phyloP scores from a whole-genome alignment of 2,888 invertebrate species.

The Luperina nickerlii region DNA sequence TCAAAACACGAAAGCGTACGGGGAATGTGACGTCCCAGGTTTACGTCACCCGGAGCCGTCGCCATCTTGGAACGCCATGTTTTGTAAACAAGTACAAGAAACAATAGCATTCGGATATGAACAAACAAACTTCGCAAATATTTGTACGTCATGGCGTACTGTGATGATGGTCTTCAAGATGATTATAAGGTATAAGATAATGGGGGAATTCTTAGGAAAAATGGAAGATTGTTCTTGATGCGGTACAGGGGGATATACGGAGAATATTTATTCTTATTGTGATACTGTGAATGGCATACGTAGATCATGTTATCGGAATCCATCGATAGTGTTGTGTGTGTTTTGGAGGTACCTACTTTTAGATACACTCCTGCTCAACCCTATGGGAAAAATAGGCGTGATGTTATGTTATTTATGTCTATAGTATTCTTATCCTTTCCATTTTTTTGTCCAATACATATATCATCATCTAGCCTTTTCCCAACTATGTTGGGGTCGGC shows the following conservation, averaged over 20 bases:
- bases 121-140: conserved; percentile 78
- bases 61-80: conserved; percentile 78
- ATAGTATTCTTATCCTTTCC: background rate
- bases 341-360: background rate
- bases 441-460: background rate
- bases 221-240: conserved; percentile 32
- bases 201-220: conserved; percentile 47
- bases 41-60: conserved; percentile 73
- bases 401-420: too few relatives aligned
- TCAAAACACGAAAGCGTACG: conserved; percentile 71
- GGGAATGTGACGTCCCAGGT: conserved; percentile 76
- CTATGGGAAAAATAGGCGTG: background rate
- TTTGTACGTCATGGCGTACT: conserved; percentile 65
- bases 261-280: conserved; percentile 1
- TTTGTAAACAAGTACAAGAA: conserved; percentile 77
- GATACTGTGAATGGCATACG: background rate
- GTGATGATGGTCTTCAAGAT: conserved; percentile 28
- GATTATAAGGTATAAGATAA: conserved; percentile 38
- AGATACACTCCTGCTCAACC: background rate
- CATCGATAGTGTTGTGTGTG: background rate
- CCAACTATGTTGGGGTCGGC: too few relatives aligned
- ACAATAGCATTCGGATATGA: conserved; percentile 80
- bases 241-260: conserved; percentile 6
- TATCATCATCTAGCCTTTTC: too few relatives aligned
- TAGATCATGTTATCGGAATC: conserved; percentile 1